A percentile compares a stretch with the other conserved stretches of the same genome.
Conservation (phyloP, 1,140 invertebrate species). For the Nephotettix cincticeps region DNA sequence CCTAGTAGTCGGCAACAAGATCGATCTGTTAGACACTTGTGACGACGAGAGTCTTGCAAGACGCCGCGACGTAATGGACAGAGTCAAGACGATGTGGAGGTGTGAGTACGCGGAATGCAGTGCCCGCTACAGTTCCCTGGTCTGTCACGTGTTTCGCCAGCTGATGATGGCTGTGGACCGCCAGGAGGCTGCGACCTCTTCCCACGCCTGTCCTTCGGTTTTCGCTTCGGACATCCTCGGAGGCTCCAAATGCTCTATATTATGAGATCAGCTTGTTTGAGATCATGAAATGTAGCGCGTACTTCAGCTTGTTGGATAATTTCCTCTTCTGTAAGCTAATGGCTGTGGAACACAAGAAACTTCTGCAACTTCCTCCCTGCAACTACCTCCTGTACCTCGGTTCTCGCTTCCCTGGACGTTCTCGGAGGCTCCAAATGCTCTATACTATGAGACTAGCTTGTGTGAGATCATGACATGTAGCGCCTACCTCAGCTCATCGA, state of each 20-base stretch:
- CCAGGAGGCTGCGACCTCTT: not conserved
- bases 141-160: constrained; percentile 61
- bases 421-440: too few relatives aligned
- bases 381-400: too few relatives aligned
- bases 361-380: too few relatives aligned
- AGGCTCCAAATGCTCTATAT: not conserved
- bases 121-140: constrained; percentile 83
- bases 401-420: too few relatives aligned
- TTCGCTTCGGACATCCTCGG: not conserved
- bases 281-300: too few relatives aligned
- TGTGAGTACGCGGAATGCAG: constrained; percentile 91
- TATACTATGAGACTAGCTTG: too few relatives aligned
- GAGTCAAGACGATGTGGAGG: constrained; percentile 93
- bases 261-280: not conserved
- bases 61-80: constrained; percentile 77
- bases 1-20: constrained; percentile 92
- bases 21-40: constrained; percentile 63
- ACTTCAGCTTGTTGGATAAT: too few relatives aligned
- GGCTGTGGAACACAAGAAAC: too few relatives aligned
- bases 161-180: constrained; percentile 46
- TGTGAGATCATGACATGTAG: too few relatives aligned
- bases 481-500: too few relatives aligned
- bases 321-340: too few relatives aligned
- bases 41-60: constrained; percentile 34
- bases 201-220: not conserved